Evolutionary conservation across 1,140 invertebrate species (phyloP).

Genomic region (Manduca sexta): DNA sequence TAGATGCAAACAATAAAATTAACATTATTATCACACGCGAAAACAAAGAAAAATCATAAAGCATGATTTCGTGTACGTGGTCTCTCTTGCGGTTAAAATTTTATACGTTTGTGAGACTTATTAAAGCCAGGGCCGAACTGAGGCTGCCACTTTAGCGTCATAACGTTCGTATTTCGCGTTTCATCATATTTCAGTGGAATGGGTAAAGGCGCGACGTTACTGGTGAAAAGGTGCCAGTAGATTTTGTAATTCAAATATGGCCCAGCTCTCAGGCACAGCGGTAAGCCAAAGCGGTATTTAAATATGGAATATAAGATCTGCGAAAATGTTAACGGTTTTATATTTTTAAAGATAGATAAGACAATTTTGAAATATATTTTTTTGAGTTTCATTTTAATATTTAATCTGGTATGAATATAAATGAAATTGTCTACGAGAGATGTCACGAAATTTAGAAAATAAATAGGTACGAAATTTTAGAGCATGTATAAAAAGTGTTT

Average conservation of each 20-base stretch:
- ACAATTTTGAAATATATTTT: not conserved
- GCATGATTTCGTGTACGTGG: not conserved
- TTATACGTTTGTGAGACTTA: conserved; percentile 4
- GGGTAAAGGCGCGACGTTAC: not conserved
- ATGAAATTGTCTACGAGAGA: too few relatives aligned
- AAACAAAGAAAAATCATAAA: not conserved
- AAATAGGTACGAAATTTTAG: too few relatives aligned
- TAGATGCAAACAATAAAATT: too few relatives aligned
- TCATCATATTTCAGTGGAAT: not conserved
- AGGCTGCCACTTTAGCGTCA: conserved; percentile 1
- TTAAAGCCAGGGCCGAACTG: conserved; percentile 4
- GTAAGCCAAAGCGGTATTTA: conserved; percentile 12
- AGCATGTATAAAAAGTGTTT: too few relatives aligned
- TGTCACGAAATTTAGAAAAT: too few relatives aligned
- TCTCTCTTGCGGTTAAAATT: not conserved
- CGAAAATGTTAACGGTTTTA: conserved; percentile 6
- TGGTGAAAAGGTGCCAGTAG: conserved; percentile 11
- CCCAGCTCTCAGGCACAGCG: conserved; percentile 4
- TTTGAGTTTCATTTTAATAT: too few relatives aligned
- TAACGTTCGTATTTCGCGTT: conserved; percentile 1
- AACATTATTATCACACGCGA: not conserved
- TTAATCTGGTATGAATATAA: too few relatives aligned
- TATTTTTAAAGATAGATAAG: not conserved
- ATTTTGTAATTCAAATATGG: conserved; percentile 18
- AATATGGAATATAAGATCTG: conserved; percentile 4